phyloP scores from a whole-genome alignment of 2,888 invertebrate genomes.

The Ceratothoa steindachneri region DNA sequence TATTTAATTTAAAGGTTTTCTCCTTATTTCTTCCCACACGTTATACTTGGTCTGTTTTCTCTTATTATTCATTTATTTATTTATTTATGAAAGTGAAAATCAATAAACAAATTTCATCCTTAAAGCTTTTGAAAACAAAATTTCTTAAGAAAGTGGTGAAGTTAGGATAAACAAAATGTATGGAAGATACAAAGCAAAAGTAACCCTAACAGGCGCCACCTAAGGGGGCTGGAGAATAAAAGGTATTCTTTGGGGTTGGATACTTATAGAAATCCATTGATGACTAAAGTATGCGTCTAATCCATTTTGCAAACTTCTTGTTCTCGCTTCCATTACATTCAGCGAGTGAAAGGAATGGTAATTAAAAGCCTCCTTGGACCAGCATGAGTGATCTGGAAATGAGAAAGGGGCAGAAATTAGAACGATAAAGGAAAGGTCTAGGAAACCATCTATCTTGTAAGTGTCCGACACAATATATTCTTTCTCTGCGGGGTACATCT shows the following conservation, averaged over 20 bases:
- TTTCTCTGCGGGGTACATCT: neutral
- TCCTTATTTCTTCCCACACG: too few species aligned
- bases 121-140: too few species aligned
- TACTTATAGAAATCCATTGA: neutral
- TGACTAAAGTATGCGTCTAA: neutral
- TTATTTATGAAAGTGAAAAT: too few species aligned
- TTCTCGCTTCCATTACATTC: neutral
- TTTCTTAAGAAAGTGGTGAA: too few species aligned
- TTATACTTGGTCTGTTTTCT: too few species aligned
- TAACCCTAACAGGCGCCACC: too few species aligned
- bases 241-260: too few species aligned
- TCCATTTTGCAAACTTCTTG: neutral
- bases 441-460: constrained; percentile 6
- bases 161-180: too few species aligned
- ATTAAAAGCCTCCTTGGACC: neutral
- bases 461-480: constrained; percentile 1
- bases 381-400: neutral
- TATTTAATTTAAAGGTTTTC: too few species aligned
- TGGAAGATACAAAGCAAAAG: too few species aligned
- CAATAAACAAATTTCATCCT: too few species aligned
- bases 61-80: too few species aligned
- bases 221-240: neutral
- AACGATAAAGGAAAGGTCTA: constrained; percentile 2
- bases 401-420: neutral
- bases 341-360: neutral